Percentiles rank a stretch among this genome's conserved stretches.
Conservation (phyloP, 2,888 invertebrate species). For the Aphodius granarius region DNA sequence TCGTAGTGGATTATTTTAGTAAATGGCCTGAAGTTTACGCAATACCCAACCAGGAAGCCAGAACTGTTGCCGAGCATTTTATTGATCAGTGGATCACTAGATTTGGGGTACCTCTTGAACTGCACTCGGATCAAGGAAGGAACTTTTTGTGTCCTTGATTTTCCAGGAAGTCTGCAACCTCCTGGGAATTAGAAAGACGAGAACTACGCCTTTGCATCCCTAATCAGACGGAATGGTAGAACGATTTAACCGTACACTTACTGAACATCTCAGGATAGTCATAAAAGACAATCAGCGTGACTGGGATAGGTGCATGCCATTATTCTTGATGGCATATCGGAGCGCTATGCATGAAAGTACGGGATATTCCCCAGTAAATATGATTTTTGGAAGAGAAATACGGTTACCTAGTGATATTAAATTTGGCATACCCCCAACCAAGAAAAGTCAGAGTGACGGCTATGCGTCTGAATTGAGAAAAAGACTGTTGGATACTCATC, state of each 20-base stretch:
- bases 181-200: slow-evolving; percentile 27
- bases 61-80: slow-evolving; percentile 36
- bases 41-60: slow-evolving; percentile 39
- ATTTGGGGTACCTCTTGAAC: slow-evolving; percentile 30
- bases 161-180: background rate
- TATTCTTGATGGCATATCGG: slow-evolving; percentile 26
- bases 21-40: too few species aligned
- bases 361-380: background rate
- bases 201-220: slow-evolving; percentile 38
- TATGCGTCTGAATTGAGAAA: too few species aligned
- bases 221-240: slow-evolving; percentile 42
- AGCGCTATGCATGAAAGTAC: slow-evolving; percentile 17
- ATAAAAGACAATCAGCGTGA: slow-evolving; percentile 10
- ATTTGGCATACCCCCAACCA: background rate
- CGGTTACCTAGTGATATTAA: background rate
- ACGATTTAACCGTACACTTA: slow-evolving; percentile 35
- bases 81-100: slow-evolving; percentile 32
- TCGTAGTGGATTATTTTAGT: slow-evolving; percentile 37
- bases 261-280: slow-evolving; percentile 9
- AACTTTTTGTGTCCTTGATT: background rate
- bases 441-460: too few species aligned
- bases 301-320: slow-evolving; percentile 19
- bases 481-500: too few species aligned
- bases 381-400: background rate
- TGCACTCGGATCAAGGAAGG: slow-evolving; percentile 38